Conservation (phyloP, 2,888 invertebrate genomes). For the Drosophila longiperda region DNA sequence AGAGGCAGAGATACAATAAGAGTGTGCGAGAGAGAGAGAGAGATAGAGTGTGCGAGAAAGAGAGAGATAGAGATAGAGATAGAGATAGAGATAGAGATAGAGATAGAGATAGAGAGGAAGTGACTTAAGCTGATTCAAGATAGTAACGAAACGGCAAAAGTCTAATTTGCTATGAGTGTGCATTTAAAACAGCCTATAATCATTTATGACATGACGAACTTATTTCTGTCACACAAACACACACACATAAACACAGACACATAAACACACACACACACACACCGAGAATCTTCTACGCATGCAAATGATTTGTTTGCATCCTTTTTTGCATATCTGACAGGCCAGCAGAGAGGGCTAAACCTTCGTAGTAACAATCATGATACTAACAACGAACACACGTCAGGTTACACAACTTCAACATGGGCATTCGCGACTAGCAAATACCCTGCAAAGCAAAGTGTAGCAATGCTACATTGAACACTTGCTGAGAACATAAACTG, state of each 20-base stretch:
- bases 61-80: background rate
- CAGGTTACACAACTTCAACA: background rate
- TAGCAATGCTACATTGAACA: background rate
- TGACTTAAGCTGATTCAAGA: conserved; percentile 13
- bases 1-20: background rate
- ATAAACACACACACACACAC: conserved; percentile 6
- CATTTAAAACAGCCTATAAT: conserved; percentile 59
- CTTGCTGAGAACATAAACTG: background rate
- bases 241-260: conserved; percentile 1
- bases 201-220: conserved; percentile 72
- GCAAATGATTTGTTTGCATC: conserved; percentile 43
- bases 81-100: background rate
- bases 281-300: conserved; percentile 18
- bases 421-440: background rate
- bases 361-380: conserved; percentile 59
- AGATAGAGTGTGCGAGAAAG: background rate
- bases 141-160: conserved; percentile 41
- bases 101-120: background rate
- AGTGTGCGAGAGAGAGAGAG: background rate
- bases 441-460: conserved; percentile 15
- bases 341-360: conserved; percentile 32
- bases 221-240: conserved; percentile 42
- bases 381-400: conserved; percentile 6
- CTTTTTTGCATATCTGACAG: conserved; percentile 45
- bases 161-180: conserved; percentile 60